A percentile compares a stretch with the other conserved stretches of the same genome.
Evolutionary conservation across 1,140 invertebrate genomes (phyloP).

Genomic region (Wasmannia auropunctata): DNA sequence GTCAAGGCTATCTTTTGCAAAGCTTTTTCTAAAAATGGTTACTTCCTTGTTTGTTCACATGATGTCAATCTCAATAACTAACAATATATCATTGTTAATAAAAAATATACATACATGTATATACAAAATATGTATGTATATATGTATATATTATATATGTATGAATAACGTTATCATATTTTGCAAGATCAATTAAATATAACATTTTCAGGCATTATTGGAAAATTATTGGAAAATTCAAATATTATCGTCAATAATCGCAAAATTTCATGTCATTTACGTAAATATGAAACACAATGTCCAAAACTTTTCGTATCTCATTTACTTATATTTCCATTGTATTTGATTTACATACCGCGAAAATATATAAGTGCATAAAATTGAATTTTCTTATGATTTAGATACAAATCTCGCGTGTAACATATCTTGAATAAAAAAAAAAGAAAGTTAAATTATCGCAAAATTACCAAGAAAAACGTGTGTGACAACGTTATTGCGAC

Average conservation of each 20-base stretch:
- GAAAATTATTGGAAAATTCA: too few relatives aligned
- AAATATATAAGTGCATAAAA: not conserved
- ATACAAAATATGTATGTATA: too few relatives aligned
- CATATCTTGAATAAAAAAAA: not conserved
- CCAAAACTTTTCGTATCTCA: not conserved
- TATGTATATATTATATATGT: not conserved
- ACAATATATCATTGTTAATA: not conserved
- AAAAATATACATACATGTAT: not conserved
- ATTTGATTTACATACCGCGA: not conserved
- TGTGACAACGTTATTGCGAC: not conserved
- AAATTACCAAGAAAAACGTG: not conserved
- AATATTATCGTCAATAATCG: not conserved
- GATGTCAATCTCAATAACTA: not conserved
- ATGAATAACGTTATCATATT: not conserved
- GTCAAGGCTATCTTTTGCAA: not conserved
- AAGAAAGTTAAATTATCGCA: too few relatives aligned
- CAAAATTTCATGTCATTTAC: not conserved
- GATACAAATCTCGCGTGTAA: not conserved
- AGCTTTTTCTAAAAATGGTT: slow-evolving; percentile 8
- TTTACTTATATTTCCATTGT: not conserved
- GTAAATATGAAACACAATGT: not conserved
- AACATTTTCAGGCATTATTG: not conserved
- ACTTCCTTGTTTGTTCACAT: not conserved
- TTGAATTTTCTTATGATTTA: not conserved
- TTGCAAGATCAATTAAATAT: not conserved